Evolutionary conservation across 2,888 invertebrate species (phyloP).

Genomic region (Podotricha telesiphe): DNA sequence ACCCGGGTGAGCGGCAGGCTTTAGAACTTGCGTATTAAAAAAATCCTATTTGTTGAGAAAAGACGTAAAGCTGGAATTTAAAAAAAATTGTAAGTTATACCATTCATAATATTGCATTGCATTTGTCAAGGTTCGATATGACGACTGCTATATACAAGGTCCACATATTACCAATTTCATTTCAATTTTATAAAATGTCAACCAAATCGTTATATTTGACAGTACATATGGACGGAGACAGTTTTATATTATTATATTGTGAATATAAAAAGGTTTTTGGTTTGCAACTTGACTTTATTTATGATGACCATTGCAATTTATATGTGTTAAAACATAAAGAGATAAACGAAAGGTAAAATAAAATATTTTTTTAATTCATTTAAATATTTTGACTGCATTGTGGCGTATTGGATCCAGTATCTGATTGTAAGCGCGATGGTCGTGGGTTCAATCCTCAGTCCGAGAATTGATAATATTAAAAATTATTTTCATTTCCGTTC

Average conservation of each 20-base stretch:
- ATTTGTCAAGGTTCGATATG: not conserved
- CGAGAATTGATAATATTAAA: not conserved
- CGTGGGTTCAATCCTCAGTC: not conserved
- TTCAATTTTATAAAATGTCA: slow-evolving; percentile 15
- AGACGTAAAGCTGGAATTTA: too few species aligned
- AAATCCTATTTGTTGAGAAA: too few species aligned
- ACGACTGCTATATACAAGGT: not conserved
- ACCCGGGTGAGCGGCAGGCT: too few species aligned
- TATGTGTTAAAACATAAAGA: not conserved
- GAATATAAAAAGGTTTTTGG: not conserved
- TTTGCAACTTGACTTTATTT: slow-evolving; percentile 1
- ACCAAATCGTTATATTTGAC: slow-evolving; percentile 4
- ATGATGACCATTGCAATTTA: not conserved
- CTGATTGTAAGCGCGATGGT: not conserved
- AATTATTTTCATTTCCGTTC: too few species aligned
- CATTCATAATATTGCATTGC: not conserved
- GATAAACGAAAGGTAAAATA: not conserved
- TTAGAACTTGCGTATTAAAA: too few species aligned
- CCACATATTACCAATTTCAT: not conserved
- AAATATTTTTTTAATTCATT: not conserved
- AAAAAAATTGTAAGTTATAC: too few species aligned
- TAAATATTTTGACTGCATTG: too few species aligned
- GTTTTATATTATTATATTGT: slow-evolving; percentile 1
- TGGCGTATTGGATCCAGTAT: too few species aligned
- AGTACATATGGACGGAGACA: slow-evolving; percentile 2